Conservation (phyloP, 2,113 vertebrate genomes). For the Vulpes ferrilata region DNA sequence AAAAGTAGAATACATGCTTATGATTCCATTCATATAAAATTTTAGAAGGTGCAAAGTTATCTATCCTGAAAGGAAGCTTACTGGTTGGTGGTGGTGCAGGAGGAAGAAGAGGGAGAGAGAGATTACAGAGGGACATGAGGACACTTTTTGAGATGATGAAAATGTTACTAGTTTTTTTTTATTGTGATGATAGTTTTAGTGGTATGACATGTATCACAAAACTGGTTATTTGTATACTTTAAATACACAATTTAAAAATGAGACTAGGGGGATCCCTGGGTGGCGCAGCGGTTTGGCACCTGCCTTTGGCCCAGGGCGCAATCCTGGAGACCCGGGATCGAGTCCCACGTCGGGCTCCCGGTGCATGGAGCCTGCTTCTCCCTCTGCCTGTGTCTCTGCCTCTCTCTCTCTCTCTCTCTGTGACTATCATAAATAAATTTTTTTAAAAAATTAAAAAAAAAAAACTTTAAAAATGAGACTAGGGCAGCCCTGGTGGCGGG, state of each 20-base stretch:
- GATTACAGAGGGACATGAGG: background rate
- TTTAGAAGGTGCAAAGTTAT: background rate
- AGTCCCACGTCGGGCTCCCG: no score
- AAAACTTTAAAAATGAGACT: no score
- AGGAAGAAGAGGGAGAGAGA: background rate
- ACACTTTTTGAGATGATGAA: background rate
- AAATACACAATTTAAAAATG: background rate
- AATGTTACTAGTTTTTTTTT: background rate
- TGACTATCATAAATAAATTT: no score
- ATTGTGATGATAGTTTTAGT: background rate
- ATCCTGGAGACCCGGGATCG: no score
- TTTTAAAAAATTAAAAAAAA: no score
- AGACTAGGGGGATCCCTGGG: no score
- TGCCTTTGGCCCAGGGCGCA: no score
- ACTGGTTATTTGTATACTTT: background rate
- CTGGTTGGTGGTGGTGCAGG: background rate
- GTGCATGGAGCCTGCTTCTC: no score
- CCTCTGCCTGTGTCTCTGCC: no score
- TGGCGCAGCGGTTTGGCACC: no score
- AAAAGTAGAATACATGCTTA: background rate
- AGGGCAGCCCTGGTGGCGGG: no score
- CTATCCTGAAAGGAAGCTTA: background rate
- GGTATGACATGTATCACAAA: background rate
- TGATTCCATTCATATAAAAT: background rate
- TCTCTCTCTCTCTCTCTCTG: no score